Conservation (phyloP, 2,888 invertebrate genomes). For the Apeira syringaria region DNA sequence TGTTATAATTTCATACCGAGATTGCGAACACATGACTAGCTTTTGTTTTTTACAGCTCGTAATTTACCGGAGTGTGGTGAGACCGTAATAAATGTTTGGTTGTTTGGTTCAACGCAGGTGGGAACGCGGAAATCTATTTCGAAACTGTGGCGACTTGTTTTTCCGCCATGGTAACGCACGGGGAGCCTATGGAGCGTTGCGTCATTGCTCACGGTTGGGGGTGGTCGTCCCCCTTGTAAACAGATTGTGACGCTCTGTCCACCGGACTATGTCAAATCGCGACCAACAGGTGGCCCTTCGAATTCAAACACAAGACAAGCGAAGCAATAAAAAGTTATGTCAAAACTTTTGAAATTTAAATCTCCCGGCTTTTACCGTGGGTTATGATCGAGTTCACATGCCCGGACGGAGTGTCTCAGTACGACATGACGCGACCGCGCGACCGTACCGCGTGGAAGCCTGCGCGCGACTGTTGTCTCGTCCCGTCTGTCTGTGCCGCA, state of each 20-base stretch:
- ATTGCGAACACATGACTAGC: constrained; percentile 24
- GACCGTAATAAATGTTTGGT: constrained; percentile 53
- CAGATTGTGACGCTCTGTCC: constrained; percentile 76
- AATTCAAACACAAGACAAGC: constrained; percentile 15
- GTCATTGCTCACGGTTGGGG: constrained; percentile 64
- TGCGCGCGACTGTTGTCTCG: constrained; percentile 78
- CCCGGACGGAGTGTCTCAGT: constrained; percentile 53
- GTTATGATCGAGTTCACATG: constrained; percentile 36
- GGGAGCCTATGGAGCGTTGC: constrained; percentile 73
- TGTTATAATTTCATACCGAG: constrained; percentile 27
- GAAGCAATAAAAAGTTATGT: constrained; percentile 3
- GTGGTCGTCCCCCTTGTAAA: constrained; percentile 69
- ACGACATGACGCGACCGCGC: constrained; percentile 55
- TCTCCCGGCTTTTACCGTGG: constrained; percentile 36
- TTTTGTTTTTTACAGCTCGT: constrained; percentile 39
- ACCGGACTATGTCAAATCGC: constrained; percentile 67
- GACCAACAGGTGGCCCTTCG: constrained; percentile 72
- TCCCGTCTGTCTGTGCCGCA: constrained; percentile 46
- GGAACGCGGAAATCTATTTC: constrained; percentile 76
- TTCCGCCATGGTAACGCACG: constrained; percentile 75
- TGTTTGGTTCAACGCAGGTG: constrained; percentile 47
- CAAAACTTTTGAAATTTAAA: constrained; percentile 26
- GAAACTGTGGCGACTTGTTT: constrained; percentile 64
- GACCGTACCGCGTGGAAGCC: constrained; percentile 75
- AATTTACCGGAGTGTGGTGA: constrained; percentile 38